A percentile compares a stretch with the other conserved stretches of the same genome.
Evolutionary conservation across 2,113 vertebrate species (phyloP).

Genomic region (Sphaerodactylus townsendi): DNA sequence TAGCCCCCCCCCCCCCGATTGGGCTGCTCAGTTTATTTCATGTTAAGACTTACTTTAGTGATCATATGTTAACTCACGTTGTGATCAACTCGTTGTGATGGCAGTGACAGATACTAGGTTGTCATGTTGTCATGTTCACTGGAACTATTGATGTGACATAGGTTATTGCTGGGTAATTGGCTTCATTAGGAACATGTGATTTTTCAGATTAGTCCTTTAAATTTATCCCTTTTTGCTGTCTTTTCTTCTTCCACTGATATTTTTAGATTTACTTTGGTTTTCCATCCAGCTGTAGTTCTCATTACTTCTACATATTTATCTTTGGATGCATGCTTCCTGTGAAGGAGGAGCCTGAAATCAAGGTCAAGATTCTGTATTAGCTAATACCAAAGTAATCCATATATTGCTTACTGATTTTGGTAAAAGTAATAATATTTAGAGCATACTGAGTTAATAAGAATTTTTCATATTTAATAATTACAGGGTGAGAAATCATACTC

Average conservation of each 20-base stretch:
- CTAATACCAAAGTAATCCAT: too few species aligned
- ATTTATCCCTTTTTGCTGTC: conserved; percentile 70
- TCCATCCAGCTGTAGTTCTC: conserved; percentile 58
- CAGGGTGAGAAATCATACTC: conserved; percentile 65
- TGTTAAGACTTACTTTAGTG: background rate
- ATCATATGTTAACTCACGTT: background rate
- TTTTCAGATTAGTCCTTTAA: conserved; percentile 54
- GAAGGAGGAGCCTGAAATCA: too few species aligned
- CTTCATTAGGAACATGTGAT: background rate
- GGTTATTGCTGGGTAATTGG: background rate
- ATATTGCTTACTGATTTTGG: too few species aligned
- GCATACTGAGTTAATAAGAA: too few species aligned
- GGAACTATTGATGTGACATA: background rate
- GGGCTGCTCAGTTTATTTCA: background rate
- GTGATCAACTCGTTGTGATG: background rate
- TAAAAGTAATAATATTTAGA: too few species aligned
- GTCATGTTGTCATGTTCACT: background rate
- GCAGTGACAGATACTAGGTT: background rate
- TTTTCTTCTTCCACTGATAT: conserved; percentile 69
- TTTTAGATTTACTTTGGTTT: conserved; percentile 60
- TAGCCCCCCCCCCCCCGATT: too few species aligned
- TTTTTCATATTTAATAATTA: conserved; percentile 74
- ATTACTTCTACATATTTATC: conserved; percentile 65
- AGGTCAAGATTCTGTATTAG: too few species aligned
- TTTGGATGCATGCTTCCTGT: conserved; percentile 60